These are phyloP conservation scores for Heterotis niloticus DNA, from an alignment of 2,113 vertebrate species.

Conservation along the genomic window DNA sequence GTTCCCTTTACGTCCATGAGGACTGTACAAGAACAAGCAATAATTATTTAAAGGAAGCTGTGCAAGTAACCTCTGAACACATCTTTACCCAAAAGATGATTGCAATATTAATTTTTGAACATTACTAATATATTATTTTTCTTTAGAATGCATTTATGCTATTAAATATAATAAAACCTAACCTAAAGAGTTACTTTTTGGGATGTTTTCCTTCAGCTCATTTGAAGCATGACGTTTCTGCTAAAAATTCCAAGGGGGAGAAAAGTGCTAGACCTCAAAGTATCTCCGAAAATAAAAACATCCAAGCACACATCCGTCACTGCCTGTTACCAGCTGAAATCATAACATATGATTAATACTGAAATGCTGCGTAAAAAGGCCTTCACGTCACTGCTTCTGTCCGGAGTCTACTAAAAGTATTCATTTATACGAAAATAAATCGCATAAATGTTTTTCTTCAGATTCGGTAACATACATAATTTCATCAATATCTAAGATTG, in stretches of 20 bases:
- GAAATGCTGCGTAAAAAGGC: conserved; percentile 34
- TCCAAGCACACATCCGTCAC: conserved; percentile 46
- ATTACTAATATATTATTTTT: conserved; percentile 50
- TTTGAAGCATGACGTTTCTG: conserved; percentile 42
- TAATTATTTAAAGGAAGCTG: conserved; percentile 62
- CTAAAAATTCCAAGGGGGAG: conserved; percentile 29
- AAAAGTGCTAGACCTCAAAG: conserved; percentile 67
- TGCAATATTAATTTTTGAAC: conserved; percentile 31
- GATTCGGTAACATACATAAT: conserved; percentile 26
- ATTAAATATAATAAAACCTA: conserved; percentile 56
- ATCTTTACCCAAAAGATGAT: conserved; percentile 49
- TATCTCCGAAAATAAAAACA: conserved; percentile 52
- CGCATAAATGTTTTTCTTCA: conserved; percentile 29
- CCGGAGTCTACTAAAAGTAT: conserved; percentile 60
- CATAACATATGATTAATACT: conserved; percentile 21
- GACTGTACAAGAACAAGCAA: conserved; percentile 50
- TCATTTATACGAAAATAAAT: conserved; percentile 34
- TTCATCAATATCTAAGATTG: neutral
- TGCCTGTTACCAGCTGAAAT: conserved; percentile 58
- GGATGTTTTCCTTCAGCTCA: conserved; percentile 35
- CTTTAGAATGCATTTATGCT: conserved; percentile 55
- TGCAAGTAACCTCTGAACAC: conserved; percentile 54
- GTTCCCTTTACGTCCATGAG: neutral
- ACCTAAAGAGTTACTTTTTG: conserved; percentile 41
- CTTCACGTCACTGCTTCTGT: conserved; percentile 61